phyloP scores from a whole-genome alignment of 2,113 vertebrate species.

The Phalacrocorax brasilianus region DNA sequence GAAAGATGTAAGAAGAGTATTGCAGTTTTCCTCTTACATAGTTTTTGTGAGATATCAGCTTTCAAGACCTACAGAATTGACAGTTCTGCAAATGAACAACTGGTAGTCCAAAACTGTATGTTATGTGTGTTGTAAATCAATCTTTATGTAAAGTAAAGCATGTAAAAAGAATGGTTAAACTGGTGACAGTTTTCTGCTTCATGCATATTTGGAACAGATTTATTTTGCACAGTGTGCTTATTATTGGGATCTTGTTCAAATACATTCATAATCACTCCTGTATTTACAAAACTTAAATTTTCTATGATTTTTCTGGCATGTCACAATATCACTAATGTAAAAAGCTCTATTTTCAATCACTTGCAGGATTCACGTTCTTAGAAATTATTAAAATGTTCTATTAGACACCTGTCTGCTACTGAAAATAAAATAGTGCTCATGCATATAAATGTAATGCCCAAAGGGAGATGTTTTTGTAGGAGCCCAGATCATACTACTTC shows the following conservation, averaged over 20 bases:
- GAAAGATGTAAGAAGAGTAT: not conserved
- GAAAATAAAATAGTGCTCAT: slow-evolving; percentile 25
- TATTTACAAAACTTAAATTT: not conserved
- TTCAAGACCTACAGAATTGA: not conserved
- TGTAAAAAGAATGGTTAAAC: not conserved
- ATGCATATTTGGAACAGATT: not conserved
- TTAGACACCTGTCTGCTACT: not conserved
- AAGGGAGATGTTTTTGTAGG: not conserved
- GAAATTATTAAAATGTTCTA: slow-evolving; percentile 22
- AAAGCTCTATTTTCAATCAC: not conserved
- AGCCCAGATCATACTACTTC: not conserved
- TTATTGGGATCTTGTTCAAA: not conserved
- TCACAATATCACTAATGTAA: not conserved
- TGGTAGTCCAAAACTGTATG: not conserved
- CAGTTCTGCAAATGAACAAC: not conserved
- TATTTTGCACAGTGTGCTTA: not conserved
- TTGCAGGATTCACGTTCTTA: not conserved
- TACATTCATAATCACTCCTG: not conserved
- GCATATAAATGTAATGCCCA: slow-evolving; percentile 4
- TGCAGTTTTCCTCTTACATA: not conserved
- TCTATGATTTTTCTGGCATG: not conserved
- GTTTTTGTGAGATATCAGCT: not conserved
- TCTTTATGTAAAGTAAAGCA: not conserved
- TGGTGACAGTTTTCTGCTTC: not conserved
- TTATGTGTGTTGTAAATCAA: not conserved